Evolutionary conservation across 2,113 vertebrate genomes (phyloP).

Genomic region (Oryzias woworae): DNA sequence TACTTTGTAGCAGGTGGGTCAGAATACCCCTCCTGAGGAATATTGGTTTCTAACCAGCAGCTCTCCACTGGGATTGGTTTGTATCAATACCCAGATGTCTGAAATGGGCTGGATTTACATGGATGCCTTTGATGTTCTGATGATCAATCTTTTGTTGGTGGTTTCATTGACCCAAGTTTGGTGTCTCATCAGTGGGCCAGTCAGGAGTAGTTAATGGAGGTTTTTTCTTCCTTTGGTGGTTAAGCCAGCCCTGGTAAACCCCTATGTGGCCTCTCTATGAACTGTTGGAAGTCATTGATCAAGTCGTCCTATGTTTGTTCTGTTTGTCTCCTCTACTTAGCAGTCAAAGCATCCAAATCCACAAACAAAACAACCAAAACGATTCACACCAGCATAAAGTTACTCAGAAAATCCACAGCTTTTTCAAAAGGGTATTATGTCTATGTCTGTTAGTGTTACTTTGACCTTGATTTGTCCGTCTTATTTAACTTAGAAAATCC

Average conservation of each 20-base stretch:
- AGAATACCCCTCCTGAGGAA: slow-evolving; percentile 65
- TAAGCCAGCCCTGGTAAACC: slow-evolving; percentile 80
- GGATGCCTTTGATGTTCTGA: slow-evolving; percentile 77
- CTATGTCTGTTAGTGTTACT: slow-evolving; percentile 35
- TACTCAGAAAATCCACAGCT: slow-evolving; percentile 26
- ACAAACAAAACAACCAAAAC: slow-evolving; percentile 69
- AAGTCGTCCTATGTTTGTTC: slow-evolving; percentile 71
- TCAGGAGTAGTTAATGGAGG: slow-evolving; percentile 71
- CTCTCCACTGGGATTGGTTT: slow-evolving; percentile 68
- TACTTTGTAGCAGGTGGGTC: slow-evolving; percentile 68
- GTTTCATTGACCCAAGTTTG: slow-evolving; percentile 78
- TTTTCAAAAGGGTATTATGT: slow-evolving; percentile 35
- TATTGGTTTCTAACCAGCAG: slow-evolving; percentile 72
- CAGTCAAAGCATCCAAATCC: slow-evolving; percentile 55
- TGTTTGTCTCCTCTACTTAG: slow-evolving; percentile 71
- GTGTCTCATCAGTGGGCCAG: slow-evolving; percentile 74
- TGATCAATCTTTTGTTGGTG: slow-evolving; percentile 80
- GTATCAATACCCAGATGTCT: slow-evolving; percentile 80
- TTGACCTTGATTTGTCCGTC: slow-evolving; percentile 65
- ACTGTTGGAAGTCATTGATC: slow-evolving; percentile 78
- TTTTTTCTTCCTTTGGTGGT: slow-evolving; percentile 76
- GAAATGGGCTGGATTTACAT: slow-evolving; percentile 76
- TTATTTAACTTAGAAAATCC: slow-evolving; percentile 66
- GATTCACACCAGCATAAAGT: slow-evolving; percentile 36
- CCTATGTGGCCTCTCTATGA: slow-evolving; percentile 71